Evolutionary conservation across 2,113 vertebrate genomes (phyloP).

Genomic region (Grammomys dolichurus): DNA sequence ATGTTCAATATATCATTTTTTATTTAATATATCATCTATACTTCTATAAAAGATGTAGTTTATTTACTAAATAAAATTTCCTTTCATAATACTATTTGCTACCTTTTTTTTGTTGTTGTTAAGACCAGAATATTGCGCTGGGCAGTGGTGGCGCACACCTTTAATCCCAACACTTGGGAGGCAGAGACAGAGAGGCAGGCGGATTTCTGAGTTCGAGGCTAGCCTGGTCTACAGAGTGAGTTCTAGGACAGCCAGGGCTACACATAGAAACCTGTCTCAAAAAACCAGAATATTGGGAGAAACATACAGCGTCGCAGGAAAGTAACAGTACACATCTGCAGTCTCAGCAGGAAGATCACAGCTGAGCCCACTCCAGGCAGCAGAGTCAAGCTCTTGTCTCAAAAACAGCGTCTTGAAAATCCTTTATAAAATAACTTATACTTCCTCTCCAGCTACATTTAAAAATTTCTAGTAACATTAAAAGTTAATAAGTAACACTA

Average conservation of each 20-base stretch:
- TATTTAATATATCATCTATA: background rate
- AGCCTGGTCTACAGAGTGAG: too few species aligned
- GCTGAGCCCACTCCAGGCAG: background rate
- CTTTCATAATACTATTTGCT: background rate
- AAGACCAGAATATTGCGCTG: background rate
- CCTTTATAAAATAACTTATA: background rate
- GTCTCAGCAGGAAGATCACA: background rate
- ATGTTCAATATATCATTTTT: slow-evolving; percentile 12
- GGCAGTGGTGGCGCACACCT: too few species aligned
- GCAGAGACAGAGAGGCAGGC: too few species aligned
- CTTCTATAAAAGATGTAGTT: slow-evolving; percentile 21
- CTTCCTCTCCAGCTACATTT: background rate
- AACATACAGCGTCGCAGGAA: slow-evolving; percentile 28
- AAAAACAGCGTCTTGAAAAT: background rate
- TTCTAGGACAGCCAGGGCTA: too few species aligned
- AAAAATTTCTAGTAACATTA: background rate
- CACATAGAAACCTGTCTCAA: too few species aligned
- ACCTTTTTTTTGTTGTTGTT: slow-evolving; percentile 29
- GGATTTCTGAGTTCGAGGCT: too few species aligned
- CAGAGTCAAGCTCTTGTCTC: background rate
- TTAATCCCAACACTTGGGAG: too few species aligned
- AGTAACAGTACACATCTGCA: background rate
- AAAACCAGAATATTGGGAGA: background rate
- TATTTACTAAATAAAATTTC: slow-evolving; percentile 47
- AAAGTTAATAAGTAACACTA: background rate